Percentiles rank a stretch among this genome's conserved stretches.
Conservation (phyloP, 2,113 vertebrate species). For the Heteronetta atricapilla region DNA sequence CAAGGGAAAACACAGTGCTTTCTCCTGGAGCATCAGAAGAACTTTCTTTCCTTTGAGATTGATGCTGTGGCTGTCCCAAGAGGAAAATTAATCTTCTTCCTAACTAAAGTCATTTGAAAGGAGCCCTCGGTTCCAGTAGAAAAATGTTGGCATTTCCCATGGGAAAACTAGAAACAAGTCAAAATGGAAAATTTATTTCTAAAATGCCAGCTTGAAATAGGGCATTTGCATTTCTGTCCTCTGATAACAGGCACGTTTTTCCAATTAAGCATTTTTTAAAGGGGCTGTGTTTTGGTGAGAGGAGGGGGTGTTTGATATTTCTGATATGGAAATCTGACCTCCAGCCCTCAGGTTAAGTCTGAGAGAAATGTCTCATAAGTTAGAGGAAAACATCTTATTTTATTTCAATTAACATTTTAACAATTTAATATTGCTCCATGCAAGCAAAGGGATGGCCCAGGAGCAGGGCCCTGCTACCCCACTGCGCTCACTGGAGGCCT, state of each 20-base stretch:
- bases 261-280: background rate
- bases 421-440: too few species aligned
- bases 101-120: background rate
- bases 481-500: background rate
- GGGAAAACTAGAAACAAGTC: background rate
- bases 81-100: conserved; percentile 18
- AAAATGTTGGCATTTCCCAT: background rate
- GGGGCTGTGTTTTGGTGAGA: background rate
- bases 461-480: background rate
- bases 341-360: background rate
- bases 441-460: background rate
- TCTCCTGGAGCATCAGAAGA: background rate
- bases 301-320: conserved; percentile 5
- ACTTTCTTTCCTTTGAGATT: background rate
- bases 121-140: background rate
- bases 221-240: conserved; percentile 6
- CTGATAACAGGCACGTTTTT: background rate
- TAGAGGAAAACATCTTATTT: background rate
- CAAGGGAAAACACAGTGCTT: background rate
- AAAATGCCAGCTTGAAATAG: background rate
- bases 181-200: background rate
- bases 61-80: background rate
- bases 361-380: background rate
- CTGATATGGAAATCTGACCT: conserved; percentile 26
- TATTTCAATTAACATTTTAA: background rate